A percentile compares a stretch with the other conserved stretches of the same genome.
Conservation (phyloP, 1,140 invertebrate genomes). For the Notospermus geniculatus region DNA sequence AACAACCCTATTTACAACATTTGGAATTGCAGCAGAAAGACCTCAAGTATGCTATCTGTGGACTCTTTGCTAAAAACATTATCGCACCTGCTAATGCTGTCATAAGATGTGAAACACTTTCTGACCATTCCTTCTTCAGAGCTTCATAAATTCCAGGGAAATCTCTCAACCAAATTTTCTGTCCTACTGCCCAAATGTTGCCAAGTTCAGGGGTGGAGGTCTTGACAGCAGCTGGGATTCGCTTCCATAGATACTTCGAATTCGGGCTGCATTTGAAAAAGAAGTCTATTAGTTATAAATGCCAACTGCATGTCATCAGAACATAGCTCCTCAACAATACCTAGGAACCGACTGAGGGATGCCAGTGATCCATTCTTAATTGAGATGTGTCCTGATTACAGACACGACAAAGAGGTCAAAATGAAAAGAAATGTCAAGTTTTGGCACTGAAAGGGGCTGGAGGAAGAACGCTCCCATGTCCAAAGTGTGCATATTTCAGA, state of each 20-base stretch:
- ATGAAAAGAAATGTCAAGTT: too few relatives aligned
- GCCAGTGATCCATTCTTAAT: too few relatives aligned
- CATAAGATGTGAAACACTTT: conserved; percentile 73
- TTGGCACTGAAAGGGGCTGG: too few relatives aligned
- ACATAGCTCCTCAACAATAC: too few relatives aligned
- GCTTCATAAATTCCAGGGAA: conserved; percentile 73
- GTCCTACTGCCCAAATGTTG: conserved; percentile 77
- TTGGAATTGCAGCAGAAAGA: neutral
- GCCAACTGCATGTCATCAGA: neutral
- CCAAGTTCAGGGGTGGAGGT: conserved; percentile 66
- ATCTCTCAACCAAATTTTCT: conserved; percentile 81
- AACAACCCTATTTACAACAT: too few relatives aligned
- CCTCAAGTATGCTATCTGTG: neutral
- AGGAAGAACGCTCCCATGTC: too few relatives aligned
- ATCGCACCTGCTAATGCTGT: conserved; percentile 73
- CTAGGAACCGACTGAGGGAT: too few relatives aligned
- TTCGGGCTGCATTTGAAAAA: conserved; percentile 67
- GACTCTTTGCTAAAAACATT: too few relatives aligned
- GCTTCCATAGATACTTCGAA: conserved; percentile 89
- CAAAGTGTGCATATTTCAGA: too few relatives aligned
- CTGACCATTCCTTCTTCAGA: conserved; percentile 70
- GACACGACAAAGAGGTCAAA: conserved; percentile 9
- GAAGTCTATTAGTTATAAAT: conserved; percentile 9
- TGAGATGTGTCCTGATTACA: neutral
- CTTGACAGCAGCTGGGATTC: conserved; percentile 74